Evolutionary conservation across 1,140 invertebrate genomes (phyloP).

Genomic region (Pachypsylla venusta): DNA sequence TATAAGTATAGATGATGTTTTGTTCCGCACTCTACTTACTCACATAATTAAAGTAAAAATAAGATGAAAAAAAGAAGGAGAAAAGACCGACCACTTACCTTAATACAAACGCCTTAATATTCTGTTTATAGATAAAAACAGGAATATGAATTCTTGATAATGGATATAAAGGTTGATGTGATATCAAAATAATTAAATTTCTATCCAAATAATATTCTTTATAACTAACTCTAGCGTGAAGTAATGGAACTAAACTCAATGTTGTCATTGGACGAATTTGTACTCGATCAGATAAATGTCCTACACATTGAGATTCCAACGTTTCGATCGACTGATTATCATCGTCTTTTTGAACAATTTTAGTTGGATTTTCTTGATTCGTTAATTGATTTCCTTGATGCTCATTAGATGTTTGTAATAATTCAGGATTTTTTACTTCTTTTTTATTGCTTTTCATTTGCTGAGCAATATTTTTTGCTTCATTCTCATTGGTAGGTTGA

Average conservation of each 20-base stretch:
- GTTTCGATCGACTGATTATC: slow-evolving; percentile 62
- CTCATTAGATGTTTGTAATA: too few species aligned
- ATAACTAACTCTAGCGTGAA: slow-evolving; percentile 58
- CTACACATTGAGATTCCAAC: slow-evolving; percentile 51
- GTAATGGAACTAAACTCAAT: slow-evolving; percentile 51
- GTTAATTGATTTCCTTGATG: too few species aligned
- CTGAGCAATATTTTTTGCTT: too few species aligned
- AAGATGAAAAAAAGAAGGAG: background rate
- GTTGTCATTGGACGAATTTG: slow-evolving; percentile 61
- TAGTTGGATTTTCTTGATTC: too few species aligned
- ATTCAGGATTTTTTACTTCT: too few species aligned
- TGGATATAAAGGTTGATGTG: slow-evolving; percentile 69
- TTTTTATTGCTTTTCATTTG: too few species aligned
- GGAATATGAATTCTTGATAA: slow-evolving; percentile 74
- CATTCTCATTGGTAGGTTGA: too few species aligned
- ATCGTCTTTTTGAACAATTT: too few species aligned
- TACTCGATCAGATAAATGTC: slow-evolving; percentile 43
- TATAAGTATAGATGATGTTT: too few species aligned
- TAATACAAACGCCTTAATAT: slow-evolving; percentile 61
- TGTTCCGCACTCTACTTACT: too few species aligned
- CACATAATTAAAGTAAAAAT: too few species aligned
- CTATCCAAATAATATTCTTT: slow-evolving; percentile 66
- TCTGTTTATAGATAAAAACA: slow-evolving; percentile 54
- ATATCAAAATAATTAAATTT: slow-evolving; percentile 64
- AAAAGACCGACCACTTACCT: slow-evolving; percentile 40